These are phyloP conservation scores for Musca vetustissima DNA, from an alignment of 1,140 invertebrate genomes.

Conservation along the genomic window DNA sequence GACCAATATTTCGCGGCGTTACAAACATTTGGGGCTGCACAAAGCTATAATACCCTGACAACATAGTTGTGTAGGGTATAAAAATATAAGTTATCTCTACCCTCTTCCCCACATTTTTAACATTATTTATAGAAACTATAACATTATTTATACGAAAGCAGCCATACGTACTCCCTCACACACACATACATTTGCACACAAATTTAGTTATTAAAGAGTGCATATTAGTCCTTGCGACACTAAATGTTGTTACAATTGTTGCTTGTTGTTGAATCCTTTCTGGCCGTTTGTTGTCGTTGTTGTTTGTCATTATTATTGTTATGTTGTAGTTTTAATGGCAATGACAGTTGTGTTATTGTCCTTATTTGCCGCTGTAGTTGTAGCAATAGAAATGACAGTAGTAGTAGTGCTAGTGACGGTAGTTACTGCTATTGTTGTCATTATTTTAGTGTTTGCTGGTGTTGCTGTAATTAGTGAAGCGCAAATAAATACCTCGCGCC, in stretches of 20 bases:
- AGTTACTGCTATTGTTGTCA: conserved; percentile 9
- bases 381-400: background rate
- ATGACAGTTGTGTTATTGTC: background rate
- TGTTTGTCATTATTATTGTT: background rate
- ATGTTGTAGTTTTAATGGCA: background rate
- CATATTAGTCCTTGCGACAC: too few relatives aligned
- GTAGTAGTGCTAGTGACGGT: background rate
- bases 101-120: too few relatives aligned
- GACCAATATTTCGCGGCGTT: too few relatives aligned
- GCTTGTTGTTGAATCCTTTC: background rate
- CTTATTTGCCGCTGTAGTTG: background rate
- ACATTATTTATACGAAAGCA: background rate
- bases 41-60: too few relatives aligned
- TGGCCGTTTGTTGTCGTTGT: too few relatives aligned
- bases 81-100: background rate
- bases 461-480: conserved; percentile 48
- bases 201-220: too few relatives aligned
- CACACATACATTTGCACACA: too few relatives aligned
- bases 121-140: background rate
- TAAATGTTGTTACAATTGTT: background rate
- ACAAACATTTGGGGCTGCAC: too few relatives aligned
- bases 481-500: conserved; percentile 40
- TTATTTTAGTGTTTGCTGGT: conserved; percentile 13
- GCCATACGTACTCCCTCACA: too few relatives aligned
- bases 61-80: too few relatives aligned